Evolutionary conservation across 2,888 invertebrate genomes (phyloP).

Genomic region (Lagria hirta): DNA sequence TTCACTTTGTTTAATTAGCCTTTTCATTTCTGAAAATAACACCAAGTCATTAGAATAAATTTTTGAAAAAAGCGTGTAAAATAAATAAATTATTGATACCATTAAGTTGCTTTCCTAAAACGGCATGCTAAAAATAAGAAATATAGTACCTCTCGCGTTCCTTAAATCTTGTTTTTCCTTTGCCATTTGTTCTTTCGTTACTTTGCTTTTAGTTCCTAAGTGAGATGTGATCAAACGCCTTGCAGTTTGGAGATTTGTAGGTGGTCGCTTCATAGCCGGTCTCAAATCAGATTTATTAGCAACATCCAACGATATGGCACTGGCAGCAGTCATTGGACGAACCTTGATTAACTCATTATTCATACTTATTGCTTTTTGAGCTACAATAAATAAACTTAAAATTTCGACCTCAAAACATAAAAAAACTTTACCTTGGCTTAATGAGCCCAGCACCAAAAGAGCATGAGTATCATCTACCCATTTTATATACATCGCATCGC

Average conservation of each 20-base stretch:
- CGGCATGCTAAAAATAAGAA: not conserved
- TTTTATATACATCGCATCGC: slow-evolving; percentile 51
- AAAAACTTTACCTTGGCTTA: slow-evolving; percentile 48
- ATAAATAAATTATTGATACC: not conserved
- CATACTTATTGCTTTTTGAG: slow-evolving; percentile 47
- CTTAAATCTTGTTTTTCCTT: slow-evolving; percentile 47
- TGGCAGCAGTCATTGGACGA: slow-evolving; percentile 49
- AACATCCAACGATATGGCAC: slow-evolving; percentile 41
- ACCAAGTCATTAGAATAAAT: not conserved
- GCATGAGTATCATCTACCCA: slow-evolving; percentile 54
- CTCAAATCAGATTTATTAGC: slow-evolving; percentile 47
- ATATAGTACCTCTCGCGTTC: slow-evolving; percentile 47
- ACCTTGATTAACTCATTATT: slow-evolving; percentile 49
- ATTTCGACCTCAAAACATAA: too few relatives aligned
- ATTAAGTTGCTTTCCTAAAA: slow-evolving; percentile 1
- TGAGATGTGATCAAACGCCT: slow-evolving; percentile 50
- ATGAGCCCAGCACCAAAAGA: slow-evolving; percentile 49
- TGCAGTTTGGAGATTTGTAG: slow-evolving; percentile 51
- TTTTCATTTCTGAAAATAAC: slow-evolving; percentile 47
- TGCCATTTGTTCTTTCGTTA: slow-evolving; percentile 47
- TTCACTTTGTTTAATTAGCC: slow-evolving; percentile 46
- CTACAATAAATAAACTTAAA: slow-evolving; percentile 36
- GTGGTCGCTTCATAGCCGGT: slow-evolving; percentile 52
- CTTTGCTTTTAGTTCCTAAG: slow-evolving; percentile 46
- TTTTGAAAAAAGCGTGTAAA: not conserved